Percentiles rank a stretch among this genome's conserved stretches.
Evolutionary conservation across 2,113 vertebrate genomes (phyloP).

Genomic region (Saimiri boliviensis): DNA sequence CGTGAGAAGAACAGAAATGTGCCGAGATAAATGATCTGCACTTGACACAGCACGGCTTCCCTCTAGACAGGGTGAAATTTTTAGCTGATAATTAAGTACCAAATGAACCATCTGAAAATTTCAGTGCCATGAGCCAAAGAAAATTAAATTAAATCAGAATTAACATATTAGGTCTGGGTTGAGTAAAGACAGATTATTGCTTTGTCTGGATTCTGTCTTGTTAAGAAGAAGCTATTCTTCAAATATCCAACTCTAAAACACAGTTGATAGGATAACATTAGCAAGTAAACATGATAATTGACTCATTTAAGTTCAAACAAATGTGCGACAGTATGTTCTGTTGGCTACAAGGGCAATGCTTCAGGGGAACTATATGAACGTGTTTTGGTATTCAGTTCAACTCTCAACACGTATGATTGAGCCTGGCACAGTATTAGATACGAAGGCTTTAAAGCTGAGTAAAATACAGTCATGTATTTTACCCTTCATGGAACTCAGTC

Average conservation of each 20-base stretch:
- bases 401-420: neutral
- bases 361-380: neutral
- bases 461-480: neutral
- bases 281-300: slow-evolving; percentile 60
- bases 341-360: neutral
- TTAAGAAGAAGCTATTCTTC: slow-evolving; percentile 71
- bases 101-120: slow-evolving; percentile 85
- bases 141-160: slow-evolving; percentile 85
- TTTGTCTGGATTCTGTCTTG: slow-evolving; percentile 71
- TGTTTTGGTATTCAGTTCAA: slow-evolving; percentile 24
- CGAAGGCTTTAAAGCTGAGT: neutral
- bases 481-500: neutral
- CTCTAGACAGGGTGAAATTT: slow-evolving; percentile 73
- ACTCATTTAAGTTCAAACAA: slow-evolving; percentile 63
- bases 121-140: slow-evolving; percentile 75
- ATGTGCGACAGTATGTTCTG: slow-evolving; percentile 11
- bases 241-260: slow-evolving; percentile 61
- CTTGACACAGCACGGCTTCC: slow-evolving; percentile 69
- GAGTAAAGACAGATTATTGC: slow-evolving; percentile 80
- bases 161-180: slow-evolving; percentile 78
- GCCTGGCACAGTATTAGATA: neutral
- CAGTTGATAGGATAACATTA: slow-evolving; percentile 62
- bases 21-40: slow-evolving; percentile 69
- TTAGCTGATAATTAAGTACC: slow-evolving; percentile 83
- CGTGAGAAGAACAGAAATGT: slow-evolving; percentile 60